phyloP scores from a whole-genome alignment of 2,113 vertebrate species.

The Otus sunia region DNA sequence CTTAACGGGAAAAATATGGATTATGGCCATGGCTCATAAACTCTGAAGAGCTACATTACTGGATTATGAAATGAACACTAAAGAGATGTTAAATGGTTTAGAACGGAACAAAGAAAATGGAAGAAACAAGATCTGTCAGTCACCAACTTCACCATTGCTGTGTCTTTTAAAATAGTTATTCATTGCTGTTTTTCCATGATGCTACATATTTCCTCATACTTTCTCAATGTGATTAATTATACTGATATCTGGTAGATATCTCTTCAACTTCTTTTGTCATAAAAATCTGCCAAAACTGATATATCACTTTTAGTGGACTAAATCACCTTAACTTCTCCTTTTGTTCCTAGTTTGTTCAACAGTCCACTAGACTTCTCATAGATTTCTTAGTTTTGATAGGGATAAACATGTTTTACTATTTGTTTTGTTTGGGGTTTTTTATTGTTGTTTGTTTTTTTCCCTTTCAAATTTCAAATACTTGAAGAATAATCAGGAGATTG shows the following conservation, averaged over 20 bases:
- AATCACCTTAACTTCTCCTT: neutral
- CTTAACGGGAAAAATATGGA: neutral
- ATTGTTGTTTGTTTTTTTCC: neutral
- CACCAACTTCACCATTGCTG: neutral
- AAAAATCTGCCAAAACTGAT: neutral
- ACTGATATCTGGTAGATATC: neutral
- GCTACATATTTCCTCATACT: neutral
- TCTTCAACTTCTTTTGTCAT: neutral
- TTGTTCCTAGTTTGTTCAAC: neutral
- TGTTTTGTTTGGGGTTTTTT: neutral
- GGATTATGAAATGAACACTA: neutral
- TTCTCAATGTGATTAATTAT: neutral
- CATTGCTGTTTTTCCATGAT: neutral
- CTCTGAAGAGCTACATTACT: neutral
- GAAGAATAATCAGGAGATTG: neutral
- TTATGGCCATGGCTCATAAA: neutral
- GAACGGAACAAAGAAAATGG: neutral
- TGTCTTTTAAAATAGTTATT: neutral
- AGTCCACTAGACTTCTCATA: neutral
- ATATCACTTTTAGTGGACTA: neutral
- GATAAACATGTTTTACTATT: neutral
- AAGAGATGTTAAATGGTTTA: neutral
- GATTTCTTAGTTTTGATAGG: neutral
- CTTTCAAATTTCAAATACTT: neutral
- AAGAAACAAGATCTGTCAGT: neutral